Conservation (phyloP, 2,113 vertebrate species). For the Zingel zingel region DNA sequence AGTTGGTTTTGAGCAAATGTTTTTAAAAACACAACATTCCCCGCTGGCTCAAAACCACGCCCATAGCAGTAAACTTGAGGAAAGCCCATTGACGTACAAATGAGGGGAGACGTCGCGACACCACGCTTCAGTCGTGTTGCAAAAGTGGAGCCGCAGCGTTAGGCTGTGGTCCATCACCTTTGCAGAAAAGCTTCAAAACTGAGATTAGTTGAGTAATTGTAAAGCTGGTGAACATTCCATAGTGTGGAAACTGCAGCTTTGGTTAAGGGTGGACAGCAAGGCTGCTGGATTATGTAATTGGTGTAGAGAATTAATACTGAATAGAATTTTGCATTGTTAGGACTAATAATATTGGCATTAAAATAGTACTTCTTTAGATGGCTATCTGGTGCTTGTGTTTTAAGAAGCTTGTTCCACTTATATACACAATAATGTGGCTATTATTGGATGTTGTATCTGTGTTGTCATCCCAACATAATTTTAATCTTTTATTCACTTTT, state of each 20-base stretch:
- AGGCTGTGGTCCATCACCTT: not conserved
- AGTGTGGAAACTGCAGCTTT: not conserved
- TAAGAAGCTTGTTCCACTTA: not conserved
- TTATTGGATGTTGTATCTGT: not conserved
- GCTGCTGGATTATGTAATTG: too few relatives aligned
- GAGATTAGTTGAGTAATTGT: not conserved
- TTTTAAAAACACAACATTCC: too few relatives aligned
- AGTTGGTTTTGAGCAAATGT: too few relatives aligned
- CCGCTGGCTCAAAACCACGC: too few relatives aligned
- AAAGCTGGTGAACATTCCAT: not conserved
- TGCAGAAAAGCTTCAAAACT: not conserved
- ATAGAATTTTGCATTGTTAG: not conserved
- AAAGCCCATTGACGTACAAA: too few relatives aligned
- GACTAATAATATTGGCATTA: not conserved
- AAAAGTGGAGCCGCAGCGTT: too few relatives aligned
- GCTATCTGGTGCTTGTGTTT: not conserved
- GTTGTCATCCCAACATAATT: not conserved
- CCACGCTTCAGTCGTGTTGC: too few relatives aligned
- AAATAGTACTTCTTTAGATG: not conserved
- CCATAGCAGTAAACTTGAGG: too few relatives aligned
- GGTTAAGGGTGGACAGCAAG: not conserved
- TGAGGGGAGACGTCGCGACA: too few relatives aligned
- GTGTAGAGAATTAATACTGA: too few relatives aligned
- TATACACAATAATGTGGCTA: not conserved
- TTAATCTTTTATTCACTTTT: conserved; percentile 21